These are phyloP conservation scores for Dermolepida albohirtum DNA, from an alignment of 2,888 invertebrate species.

Conservation along the genomic window DNA sequence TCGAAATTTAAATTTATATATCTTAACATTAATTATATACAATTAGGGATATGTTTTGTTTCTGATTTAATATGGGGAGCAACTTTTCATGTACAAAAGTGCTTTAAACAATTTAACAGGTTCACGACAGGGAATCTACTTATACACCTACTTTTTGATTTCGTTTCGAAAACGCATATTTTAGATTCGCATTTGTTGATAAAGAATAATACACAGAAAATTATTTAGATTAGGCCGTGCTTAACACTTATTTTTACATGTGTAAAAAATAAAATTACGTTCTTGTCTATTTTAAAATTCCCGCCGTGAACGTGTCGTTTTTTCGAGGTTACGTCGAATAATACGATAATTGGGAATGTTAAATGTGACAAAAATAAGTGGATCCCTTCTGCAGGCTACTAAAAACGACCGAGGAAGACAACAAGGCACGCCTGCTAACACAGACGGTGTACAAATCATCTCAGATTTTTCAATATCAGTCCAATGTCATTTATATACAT, in stretches of 20 bases:
- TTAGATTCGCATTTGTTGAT: not conserved
- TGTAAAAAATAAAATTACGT: not conserved
- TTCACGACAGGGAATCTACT: slow-evolving; percentile 24
- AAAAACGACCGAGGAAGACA: slow-evolving; percentile 59
- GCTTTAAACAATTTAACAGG: slow-evolving; percentile 21
- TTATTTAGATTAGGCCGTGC: slow-evolving; percentile 29
- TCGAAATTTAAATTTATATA: slow-evolving; percentile 35
- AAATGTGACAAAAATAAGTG: slow-evolving; percentile 7
- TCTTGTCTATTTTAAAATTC: not conserved
- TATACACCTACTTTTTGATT: slow-evolving; percentile 19
- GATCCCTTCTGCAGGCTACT: slow-evolving; percentile 10
- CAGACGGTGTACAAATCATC: slow-evolving; percentile 38
- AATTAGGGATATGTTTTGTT: slow-evolving; percentile 38
- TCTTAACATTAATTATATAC: slow-evolving; percentile 36
- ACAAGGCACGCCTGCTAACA: slow-evolving; percentile 56
- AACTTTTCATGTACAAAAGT: slow-evolving; percentile 10
- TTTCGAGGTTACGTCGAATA: not conserved
- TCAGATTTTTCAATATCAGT: slow-evolving; percentile 39
- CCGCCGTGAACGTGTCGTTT: slow-evolving; percentile 23
- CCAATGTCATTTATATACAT: slow-evolving; percentile 33
- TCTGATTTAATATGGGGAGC: slow-evolving; percentile 14
- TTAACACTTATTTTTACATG: not conserved
- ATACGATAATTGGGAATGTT: slow-evolving; percentile 19
- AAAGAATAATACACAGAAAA: slow-evolving; percentile 4
- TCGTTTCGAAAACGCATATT: slow-evolving; percentile 3